Percentiles rank a stretch among this genome's conserved stretches.
These are phyloP conservation scores for Panopea generosa DNA, from an alignment of 2,888 invertebrate genomes.

Conservation along the genomic window DNA sequence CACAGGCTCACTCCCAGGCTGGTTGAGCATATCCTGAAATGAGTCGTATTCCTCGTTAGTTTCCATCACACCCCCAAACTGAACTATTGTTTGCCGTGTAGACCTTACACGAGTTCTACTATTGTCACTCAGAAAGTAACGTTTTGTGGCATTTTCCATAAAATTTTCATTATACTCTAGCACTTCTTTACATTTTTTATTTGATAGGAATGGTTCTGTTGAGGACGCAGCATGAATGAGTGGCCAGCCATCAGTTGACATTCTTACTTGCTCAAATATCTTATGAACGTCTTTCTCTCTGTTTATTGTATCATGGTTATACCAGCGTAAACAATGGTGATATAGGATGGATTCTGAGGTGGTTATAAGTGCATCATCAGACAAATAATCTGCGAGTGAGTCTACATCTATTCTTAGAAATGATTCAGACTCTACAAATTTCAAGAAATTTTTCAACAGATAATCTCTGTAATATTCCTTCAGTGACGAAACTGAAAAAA, in stretches of 20 bases:
- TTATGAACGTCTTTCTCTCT: constrained; percentile 52
- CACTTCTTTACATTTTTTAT: constrained; percentile 55
- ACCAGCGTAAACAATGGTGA: constrained; percentile 65
- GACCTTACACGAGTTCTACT: constrained; percentile 61
- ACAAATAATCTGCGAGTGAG: constrained; percentile 61
- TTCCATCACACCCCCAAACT: constrained; percentile 64
- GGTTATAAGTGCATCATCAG: constrained; percentile 64
- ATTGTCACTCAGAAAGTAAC: constrained; percentile 48
- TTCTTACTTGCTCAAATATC: constrained; percentile 64
- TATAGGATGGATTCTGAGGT: constrained; percentile 64
- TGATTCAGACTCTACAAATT: constrained; percentile 65
- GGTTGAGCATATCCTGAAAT: constrained; percentile 43
- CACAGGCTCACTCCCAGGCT: constrained; percentile 26
- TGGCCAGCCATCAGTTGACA: constrained; percentile 57
- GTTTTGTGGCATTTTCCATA: constrained; percentile 55
- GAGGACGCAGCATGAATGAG: constrained; percentile 50
- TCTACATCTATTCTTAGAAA: constrained; percentile 65
- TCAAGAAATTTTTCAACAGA: constrained; percentile 63
- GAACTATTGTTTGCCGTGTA: constrained; percentile 56
- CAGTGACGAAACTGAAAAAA: constrained; percentile 60
- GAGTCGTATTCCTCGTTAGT: constrained; percentile 49
- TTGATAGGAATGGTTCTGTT: constrained; percentile 57
- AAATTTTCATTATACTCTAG: constrained; percentile 52
- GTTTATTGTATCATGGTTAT: constrained; percentile 57
- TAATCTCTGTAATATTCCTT: constrained; percentile 65